Evolutionary conservation across 2,888 invertebrate genomes (phyloP), one percentile per base, ranked within the genome.

Genomic region (Rhagophthalmus giganteus): DNA sequence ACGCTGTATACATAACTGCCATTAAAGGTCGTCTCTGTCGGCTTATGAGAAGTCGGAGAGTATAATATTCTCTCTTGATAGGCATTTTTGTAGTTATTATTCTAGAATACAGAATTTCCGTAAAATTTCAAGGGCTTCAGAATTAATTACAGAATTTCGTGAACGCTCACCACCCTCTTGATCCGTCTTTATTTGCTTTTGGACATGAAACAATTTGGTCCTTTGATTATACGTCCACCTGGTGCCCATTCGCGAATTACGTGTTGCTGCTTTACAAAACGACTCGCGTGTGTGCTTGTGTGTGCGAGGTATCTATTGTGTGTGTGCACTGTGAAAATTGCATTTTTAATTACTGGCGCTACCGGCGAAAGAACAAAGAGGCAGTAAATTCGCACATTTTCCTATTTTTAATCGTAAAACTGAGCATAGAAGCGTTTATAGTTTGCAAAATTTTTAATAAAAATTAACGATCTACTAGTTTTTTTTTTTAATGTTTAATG

Each of bases 131-230:
- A 13, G 44, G 46, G 51, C 45, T 51, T 51, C 41, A 46, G 42
- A 51, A 51, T 51, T 51, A 51, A 51, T 51, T 51, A 44, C 45
- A 38, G 32, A 45, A 51, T 45, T 44, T 51, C 45, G 44, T 33
- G 33, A 38, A 27, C 30, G 30, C 26, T 37, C 41, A 47, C 46
- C 46, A 42, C 30, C 52, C 52, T 47, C 52, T 52, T 52, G 41
- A 52, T 53, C 48, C 53, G 48, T 39, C 53, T 48, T 48, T 53
- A 53, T 53, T 48, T 53, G 53, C 53, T 44, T 53, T 53, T 48
- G 48, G 48, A 47, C 48, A 53, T 48, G 44, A 48, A 53, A 48
- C 53, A 53, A 53, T 53, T 44, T 48, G 9, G 44, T 48, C 48
- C 48, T 53, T 53, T 53, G 52, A 52, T 52, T 52, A 52, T 48